These are phyloP conservation scores for Sceliomorpha sp. DNA, from an alignment of 2,888 invertebrate species.

Conservation along the genomic window DNA sequence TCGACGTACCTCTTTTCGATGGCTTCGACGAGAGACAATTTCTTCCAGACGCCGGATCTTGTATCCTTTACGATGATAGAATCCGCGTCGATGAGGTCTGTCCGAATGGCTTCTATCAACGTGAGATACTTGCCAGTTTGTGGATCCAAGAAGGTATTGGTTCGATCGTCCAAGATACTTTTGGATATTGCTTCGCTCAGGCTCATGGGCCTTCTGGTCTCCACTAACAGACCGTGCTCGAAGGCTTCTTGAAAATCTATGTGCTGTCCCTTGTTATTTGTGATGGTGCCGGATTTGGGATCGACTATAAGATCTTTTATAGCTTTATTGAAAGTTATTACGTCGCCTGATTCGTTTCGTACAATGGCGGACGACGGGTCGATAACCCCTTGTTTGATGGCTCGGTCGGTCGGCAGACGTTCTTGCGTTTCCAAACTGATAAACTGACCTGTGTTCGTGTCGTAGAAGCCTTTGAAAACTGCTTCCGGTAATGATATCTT, in stretches of 20 bases:
- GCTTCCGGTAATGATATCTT: constrained; percentile 93
- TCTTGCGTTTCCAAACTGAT: constrained; percentile 90
- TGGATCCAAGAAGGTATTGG: constrained; percentile 92
- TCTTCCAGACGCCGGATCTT: constrained; percentile 87
- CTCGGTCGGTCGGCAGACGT: constrained; percentile 89
- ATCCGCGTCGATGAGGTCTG: constrained; percentile 90
- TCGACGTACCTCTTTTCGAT: constrained; percentile 88
- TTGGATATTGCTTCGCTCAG: constrained; percentile 91
- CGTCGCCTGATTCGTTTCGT: constrained; percentile 85
- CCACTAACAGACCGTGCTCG: constrained; percentile 90
- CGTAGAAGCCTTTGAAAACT: constrained; percentile 94
- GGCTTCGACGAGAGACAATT: constrained; percentile 89
- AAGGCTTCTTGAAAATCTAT: constrained; percentile 92
- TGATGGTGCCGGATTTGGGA: constrained; percentile 86
- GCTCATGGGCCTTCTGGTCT: constrained; percentile 90
- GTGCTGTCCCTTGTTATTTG: constrained; percentile 82
- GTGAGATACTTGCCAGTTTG: constrained; percentile 89
- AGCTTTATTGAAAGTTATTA: constrained; percentile 91
- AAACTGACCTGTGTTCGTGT: constrained; percentile 91
- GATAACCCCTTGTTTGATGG: constrained; percentile 91
- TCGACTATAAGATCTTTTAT: constrained; percentile 89
- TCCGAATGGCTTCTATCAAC: constrained; percentile 90
- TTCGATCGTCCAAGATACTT: constrained; percentile 88
- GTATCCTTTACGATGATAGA: constrained; percentile 91
- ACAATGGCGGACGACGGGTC: constrained; percentile 93